Base-by-base conservation (phyloP, 2,888 invertebrate species). In the Eugnorisma glareosa region DNA sequence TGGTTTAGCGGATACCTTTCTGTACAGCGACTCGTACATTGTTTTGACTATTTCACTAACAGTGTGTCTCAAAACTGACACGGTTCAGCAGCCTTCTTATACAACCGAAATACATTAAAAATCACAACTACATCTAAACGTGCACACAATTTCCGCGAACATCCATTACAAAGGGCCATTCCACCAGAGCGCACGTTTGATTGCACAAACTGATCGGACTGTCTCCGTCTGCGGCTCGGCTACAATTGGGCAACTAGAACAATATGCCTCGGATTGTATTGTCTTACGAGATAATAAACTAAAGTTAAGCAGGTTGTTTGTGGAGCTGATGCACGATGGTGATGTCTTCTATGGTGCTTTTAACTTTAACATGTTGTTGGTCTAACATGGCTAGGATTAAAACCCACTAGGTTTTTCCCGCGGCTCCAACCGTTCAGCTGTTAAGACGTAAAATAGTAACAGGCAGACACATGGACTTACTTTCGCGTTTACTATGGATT, bases 161-260 rank as follows among this genome's bases (percentile, higher is more conserved):
- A 11, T 67, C 6, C 28, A 63, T n/a, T 63, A 86, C 72, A 67
- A 80, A 86, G 84, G 86, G 85, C 84, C 83, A 80, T 83, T 89
- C 83, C 66, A 75, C 77, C 75, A 78, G 76, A 74, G 77, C 51
- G 83, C 82, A 86, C 79, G 87, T 71, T 79, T 77, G 68, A 31
- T 88, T 86, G 75, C 87, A 74, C 73, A 85, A 82, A 59, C 70
- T 24, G 64, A 68, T 72, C 72, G 69, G 66, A 67, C 57, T 75
- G 77, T 85, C 73, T 74, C 71, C 67, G 31, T 51, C 48, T 43
- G 40, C 40, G 5, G 31, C 31, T 40, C 37, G 15, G 67, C 61
- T 86, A 43, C 59, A 75, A 57, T 87, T 81, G 80, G 67, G 43
- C 67, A 89, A 87, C 76, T 71, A 51, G 43, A 76, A 66, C 87